Evolutionary conservation across 2,888 invertebrate species (phyloP).

Genomic region (Phragmatobia fuliginosa): DNA sequence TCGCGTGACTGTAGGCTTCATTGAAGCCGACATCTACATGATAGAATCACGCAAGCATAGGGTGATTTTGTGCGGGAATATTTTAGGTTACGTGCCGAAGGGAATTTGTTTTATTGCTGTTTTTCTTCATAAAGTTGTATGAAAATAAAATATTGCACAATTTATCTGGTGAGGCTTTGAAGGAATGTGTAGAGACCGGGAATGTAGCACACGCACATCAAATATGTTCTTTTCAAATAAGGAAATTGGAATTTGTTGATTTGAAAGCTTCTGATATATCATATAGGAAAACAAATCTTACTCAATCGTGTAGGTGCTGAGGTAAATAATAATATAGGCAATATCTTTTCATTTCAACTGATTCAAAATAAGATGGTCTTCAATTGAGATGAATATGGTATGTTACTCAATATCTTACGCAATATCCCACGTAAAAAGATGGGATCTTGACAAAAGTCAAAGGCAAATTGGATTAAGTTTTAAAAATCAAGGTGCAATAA

Average conservation of each 20-base stretch:
- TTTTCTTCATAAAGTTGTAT: constrained; percentile 15
- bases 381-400: too few species aligned
- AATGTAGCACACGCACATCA: background rate
- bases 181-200: background rate
- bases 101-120: constrained; percentile 13
- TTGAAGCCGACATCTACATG: constrained; percentile 38
- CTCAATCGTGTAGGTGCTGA: too few species aligned
- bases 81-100: constrained; percentile 15
- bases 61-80: constrained; percentile 40
- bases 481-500: too few species aligned
- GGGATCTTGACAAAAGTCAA: too few species aligned
- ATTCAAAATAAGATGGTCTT: too few species aligned
- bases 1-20: constrained; percentile 45
- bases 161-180: background rate
- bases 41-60: constrained; percentile 40
- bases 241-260: background rate
- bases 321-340: too few species aligned
- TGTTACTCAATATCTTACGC: too few species aligned
- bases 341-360: too few species aligned
- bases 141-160: constrained; percentile 11
- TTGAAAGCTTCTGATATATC: background rate
- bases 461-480: too few species aligned
- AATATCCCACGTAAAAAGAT: too few species aligned
- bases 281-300: background rate
- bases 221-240: background rate